Percentiles rank a stretch among this genome's conserved stretches.
These are phyloP conservation scores for Sitta carolinensis DNA, from an alignment of 2,797 vertebrate genomes.

Conservation along the genomic window DNA sequence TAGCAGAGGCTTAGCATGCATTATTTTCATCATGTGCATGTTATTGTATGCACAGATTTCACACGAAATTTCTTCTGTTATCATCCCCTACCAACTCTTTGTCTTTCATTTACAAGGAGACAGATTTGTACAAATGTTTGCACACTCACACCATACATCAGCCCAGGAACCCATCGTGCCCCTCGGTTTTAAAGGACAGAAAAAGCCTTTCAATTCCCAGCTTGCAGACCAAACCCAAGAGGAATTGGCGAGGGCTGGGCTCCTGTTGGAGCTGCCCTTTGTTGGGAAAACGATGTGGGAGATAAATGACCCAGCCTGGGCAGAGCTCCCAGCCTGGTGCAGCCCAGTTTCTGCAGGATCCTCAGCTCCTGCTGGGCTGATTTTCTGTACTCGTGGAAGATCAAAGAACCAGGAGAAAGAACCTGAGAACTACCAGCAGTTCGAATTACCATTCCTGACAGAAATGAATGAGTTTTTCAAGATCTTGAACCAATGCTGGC, in stretches of 20 bases:
- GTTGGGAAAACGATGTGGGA: not conserved
- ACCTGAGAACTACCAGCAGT: not conserved
- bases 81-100: not conserved
- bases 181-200: not conserved
- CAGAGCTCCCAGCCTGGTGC: not conserved
- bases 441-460: not conserved
- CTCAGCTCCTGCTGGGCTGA: not conserved
- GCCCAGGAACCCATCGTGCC: not conserved
- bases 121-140: not conserved
- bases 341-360: not conserved
- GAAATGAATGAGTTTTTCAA: not conserved
- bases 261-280: not conserved
- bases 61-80: not conserved
- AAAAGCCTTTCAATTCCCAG: not conserved
- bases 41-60: not conserved
- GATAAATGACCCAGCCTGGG: not conserved
- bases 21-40: not conserved
- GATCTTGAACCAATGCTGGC: not conserved
- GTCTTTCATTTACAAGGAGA: not conserved
- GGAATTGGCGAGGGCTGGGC: not conserved
- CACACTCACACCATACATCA: rapidly evolving
- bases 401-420: not conserved
- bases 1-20: not conserved
- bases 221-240: not conserved
- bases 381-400: not conserved